phyloP scores from a whole-genome alignment of 1,140 invertebrate genomes.

The Pygmarrhopalites habei region DNA sequence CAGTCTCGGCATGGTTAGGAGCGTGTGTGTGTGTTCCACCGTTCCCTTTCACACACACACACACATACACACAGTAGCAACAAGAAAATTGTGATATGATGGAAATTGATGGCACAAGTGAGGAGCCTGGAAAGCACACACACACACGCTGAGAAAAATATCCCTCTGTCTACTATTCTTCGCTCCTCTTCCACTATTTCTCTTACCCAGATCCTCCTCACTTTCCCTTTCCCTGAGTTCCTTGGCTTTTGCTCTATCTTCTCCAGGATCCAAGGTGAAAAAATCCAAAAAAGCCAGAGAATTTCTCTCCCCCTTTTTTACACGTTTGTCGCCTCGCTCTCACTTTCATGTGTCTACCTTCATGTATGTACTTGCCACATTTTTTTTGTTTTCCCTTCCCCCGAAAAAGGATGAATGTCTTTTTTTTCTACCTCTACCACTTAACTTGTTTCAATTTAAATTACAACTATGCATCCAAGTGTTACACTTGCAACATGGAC shows the following conservation, averaged over 20 bases:
- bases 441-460: too few relatives aligned
- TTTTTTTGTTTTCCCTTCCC: too few relatives aligned
- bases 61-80: conserved; percentile 11
- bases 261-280: not conserved
- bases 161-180: not conserved
- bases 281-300: not conserved
- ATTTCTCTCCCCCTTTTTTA: too few relatives aligned
- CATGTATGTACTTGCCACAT: too few relatives aligned
- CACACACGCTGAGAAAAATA: conserved; percentile 6
- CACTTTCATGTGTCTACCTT: too few relatives aligned
- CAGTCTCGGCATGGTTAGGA: not conserved
- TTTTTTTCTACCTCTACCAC: too few relatives aligned
- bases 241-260: not conserved
- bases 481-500: too few relatives aligned
- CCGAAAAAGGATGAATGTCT: too few relatives aligned
- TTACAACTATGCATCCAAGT: too few relatives aligned
- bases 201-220: not conserved
- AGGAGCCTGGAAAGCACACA: conserved; percentile 11
- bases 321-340: too few relatives aligned
- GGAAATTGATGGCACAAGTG: conserved; percentile 27
- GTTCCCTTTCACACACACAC: too few relatives aligned
- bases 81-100: conserved; percentile 29
- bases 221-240: conserved; percentile 1
- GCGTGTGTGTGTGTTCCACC: not conserved
- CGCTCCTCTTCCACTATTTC: conserved; percentile 1